Evolutionary conservation across 2,888 invertebrate species (phyloP), one percentile per base, ranked within the genome.

Genomic region (Sarcophaga subvicina): DNA sequence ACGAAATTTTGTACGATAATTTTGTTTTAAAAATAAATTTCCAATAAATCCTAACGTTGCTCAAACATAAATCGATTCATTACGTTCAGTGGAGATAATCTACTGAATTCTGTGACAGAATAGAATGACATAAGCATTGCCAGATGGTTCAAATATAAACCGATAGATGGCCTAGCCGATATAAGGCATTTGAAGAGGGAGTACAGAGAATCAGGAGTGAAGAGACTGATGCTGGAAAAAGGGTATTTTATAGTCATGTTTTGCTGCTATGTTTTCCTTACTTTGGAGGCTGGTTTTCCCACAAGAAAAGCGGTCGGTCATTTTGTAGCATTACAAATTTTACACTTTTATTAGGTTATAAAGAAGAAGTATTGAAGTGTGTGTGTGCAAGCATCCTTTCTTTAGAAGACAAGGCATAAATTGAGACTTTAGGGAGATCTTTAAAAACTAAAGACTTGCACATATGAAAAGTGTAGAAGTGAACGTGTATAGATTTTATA

Each of bases 221-320:
- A 37, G 37, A 37, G 37, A 37, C 37, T 10, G 0, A 37, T 37
- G 37, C 37, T 37, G 54, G 0, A 14, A 54, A 54, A 54, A 54
- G 4, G 54, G 54, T 17, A 54, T 17, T 54, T 54, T 54, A 4
- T 12, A 54, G 54, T 54, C 8, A 37, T 37, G 10, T 37, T 37
- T 37, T 54, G 54, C 54, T 54, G 14, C 54, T 54, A 47, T 75
- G 63, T 75, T 83, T 64, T 70, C n/a, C 59, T 12, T 11, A 60
- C 69, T 70, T 63, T 25, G 60, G 11, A 11, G 22, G 62, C 17
- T 22, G n/a, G 14, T 25, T 49, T 20, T 62, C 14, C 17, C 20
- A 11, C 37, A 27, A 77, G 49, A 54, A 59, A 77, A 80, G 78
- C 76, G 73, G 85, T 81, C 81, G 77, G 85, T 85, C 85, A 85